Evolutionary conservation across 30 jellyfish, hydroid and myxozoan genomes (phyloP).

Genomic region (Chironex yamaguchii): DNA sequence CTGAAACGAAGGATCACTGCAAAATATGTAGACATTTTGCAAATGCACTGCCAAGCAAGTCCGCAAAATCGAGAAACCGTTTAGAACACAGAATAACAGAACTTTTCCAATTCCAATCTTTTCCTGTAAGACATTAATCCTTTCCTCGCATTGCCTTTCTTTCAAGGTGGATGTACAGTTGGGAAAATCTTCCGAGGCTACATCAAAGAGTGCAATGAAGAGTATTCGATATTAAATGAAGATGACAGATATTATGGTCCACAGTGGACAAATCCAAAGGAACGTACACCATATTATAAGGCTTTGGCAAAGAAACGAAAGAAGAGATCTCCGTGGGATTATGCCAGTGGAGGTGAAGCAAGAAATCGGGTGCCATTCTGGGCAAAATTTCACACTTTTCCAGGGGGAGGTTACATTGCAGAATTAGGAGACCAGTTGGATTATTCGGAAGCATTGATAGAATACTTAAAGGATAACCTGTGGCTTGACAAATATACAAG

Average conservation of each 20-base stretch:
- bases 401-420: constrained; percentile 30
- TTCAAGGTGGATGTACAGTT: constrained; percentile 6
- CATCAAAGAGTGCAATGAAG: constrained; percentile 2
- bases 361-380: neutral
- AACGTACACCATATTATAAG: neutral
- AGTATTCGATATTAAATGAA: neutral
- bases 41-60: no score
- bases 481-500: constrained; percentile 26
- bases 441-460: neutral
- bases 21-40: no score
- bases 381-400: constrained; percentile 7
- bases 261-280: neutral
- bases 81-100: no score
- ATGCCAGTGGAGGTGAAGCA: neutral
- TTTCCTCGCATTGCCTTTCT: neutral
- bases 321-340: constrained; percentile 7
- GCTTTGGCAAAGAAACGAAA: neutral
- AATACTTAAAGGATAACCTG: neutral
- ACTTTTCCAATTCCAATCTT: no score
- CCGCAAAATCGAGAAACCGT: no score
- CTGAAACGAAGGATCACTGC: no score
- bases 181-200: neutral
- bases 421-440: constrained; percentile 1
- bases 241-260: constrained; percentile 11
- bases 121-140: no score